Base-by-base conservation (phyloP, 30 jellyfish, hydroid and myxozoan genomes). In the Aurelia aurita complex sp. Pacific region DNA sequence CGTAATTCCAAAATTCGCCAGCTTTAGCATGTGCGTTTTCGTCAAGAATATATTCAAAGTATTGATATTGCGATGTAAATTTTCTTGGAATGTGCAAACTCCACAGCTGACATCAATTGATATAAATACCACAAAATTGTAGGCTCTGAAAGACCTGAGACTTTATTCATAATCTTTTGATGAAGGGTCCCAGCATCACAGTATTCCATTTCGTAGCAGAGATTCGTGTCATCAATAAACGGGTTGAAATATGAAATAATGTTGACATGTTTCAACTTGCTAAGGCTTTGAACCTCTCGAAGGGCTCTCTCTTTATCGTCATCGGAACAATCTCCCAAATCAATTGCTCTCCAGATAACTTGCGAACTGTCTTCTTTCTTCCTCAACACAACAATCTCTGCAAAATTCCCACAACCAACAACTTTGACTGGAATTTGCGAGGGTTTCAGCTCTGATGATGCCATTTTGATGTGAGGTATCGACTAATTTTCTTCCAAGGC, bases 341-440 rank as follows among this genome's bases (percentile, higher is more conserved):
- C 92, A 43, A 93, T 78, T 19, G 94, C 98, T 67, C 83, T 93
- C 98, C 98, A 93, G 1, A 89, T 88, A 2, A 93, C 98, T 36
- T 73, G 80, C 52, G 96, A 89, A 73, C 88, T 85, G 51, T 94
- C 95, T 43, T 79, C 91, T 32, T 89, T 93, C 85, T 93, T 93
- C 50, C 98, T 54, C 52, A 88, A 79, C 11, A 93, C 90, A 57
- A 93, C 97, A 15, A 96, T 96, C 70, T 93, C 98, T 0, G 97
- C 97, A 36, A 93, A 93, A 6, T 97, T 92, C 18, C 98, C 98
- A 52, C 97, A 59, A 35, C 97, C 98, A 34, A 93, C 73, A 29
- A 93, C 92, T 69, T 89, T 90, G 9, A 93, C 91, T 51, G 89
- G 90, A 14, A 87, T 68, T 19, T 88, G 87, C 7, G 96, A 77